These are phyloP conservation scores for Carassius auratus DNA, from an alignment of 2,113 vertebrate genomes.

Conservation along the genomic window DNA sequence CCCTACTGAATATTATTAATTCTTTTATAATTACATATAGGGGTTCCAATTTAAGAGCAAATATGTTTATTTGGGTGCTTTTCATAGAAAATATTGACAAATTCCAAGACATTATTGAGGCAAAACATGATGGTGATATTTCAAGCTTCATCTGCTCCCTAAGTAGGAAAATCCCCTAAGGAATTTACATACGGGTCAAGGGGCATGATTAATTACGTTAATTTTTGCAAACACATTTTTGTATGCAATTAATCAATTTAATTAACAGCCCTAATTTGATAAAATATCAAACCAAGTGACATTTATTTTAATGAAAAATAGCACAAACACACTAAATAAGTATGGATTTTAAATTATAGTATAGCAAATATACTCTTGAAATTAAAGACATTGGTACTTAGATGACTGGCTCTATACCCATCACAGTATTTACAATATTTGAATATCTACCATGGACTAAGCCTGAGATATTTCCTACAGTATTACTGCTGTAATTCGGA, in stretches of 20 bases:
- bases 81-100: not conserved
- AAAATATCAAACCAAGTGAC: not conserved
- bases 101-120: constrained; percentile 8
- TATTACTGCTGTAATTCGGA: not conserved
- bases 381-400: not conserved
- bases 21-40: not conserved
- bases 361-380: not conserved
- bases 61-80: not conserved
- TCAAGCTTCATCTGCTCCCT: constrained; percentile 2
- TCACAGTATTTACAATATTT: not conserved
- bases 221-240: not conserved
- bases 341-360: not conserved
- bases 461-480: not conserved
- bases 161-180: not conserved
- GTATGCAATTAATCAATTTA: constrained; percentile 4
- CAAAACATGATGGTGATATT: not conserved
- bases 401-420: not conserved
- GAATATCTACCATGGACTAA: not conserved
- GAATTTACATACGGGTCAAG: not conserved
- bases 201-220: constrained; percentile 10
- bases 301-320: not conserved
- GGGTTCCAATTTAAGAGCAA: not conserved
- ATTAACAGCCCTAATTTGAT: not conserved
- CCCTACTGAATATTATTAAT: not conserved
- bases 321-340: not conserved